phyloP scores from a whole-genome alignment of 1,140 invertebrate species.

The Heliothis virescens region DNA sequence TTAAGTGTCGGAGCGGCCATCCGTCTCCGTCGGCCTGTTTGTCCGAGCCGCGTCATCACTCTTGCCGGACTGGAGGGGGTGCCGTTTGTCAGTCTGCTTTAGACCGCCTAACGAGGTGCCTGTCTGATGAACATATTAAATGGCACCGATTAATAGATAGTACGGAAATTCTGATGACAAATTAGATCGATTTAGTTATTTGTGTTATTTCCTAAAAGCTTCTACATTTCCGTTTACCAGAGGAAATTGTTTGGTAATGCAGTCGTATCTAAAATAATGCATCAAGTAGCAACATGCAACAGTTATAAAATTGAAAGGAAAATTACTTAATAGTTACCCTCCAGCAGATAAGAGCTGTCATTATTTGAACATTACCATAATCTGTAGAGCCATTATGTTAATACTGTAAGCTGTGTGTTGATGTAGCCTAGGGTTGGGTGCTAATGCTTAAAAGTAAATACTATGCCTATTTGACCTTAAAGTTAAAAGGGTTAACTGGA shows the following conservation, averaged over 20 bases:
- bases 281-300: background rate
- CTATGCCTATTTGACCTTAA: slow-evolving; percentile 5
- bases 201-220: no score
- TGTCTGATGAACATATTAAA: background rate
- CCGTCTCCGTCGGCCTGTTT: slow-evolving; percentile 40
- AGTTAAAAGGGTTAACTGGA: slow-evolving; percentile 25
- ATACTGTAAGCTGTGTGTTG: slow-evolving; percentile 28
- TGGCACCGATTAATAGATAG: background rate
- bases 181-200: no score
- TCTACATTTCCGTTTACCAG: no score
- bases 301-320: slow-evolving; percentile 13
- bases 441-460: slow-evolving; percentile 26
- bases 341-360: slow-evolving; percentile 19
- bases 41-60: slow-evolving; percentile 39
- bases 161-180: no score
- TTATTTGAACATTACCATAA: slow-evolving; percentile 43
- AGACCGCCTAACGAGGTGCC: background rate
- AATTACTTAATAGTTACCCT: slow-evolving; percentile 31
- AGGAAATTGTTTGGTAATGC: background rate
- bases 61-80: background rate
- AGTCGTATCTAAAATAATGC: background rate
- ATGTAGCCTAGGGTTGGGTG: background rate
- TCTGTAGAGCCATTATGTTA: slow-evolving; percentile 26
- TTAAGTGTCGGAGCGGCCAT: slow-evolving; percentile 34
- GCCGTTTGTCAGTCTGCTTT: slow-evolving; percentile 22